Evolutionary conservation across 2,113 vertebrate species (phyloP), one percentile per base, ranked within the genome.

Genomic region (Mobula birostris): DNA sequence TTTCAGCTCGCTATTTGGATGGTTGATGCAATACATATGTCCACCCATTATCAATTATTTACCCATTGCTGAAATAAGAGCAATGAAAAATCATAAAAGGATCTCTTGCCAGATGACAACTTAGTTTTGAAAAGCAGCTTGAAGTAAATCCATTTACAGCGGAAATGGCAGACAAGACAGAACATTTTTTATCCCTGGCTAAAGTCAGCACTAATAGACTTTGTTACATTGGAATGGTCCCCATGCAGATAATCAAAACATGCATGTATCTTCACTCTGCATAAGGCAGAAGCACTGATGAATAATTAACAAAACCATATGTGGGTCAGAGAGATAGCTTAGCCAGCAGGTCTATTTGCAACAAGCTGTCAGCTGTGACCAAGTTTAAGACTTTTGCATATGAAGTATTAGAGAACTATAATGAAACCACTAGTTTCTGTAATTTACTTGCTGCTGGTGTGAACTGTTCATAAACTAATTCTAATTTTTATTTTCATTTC

Each of bases 291-390:
- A 74, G 36, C 19, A 48, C 40, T 93, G 91, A 93, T 93, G 91
- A 93, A 76, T 76, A 93, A 93, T 76, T 93, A 93, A 93, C 91
- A 72, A 56, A 21, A 93, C 68, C 66, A 40, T 74, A 93, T 93
- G 91, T 93, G 68, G 91, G 91, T 93, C 91, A 93, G n/a, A 8
- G 36, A 93, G 91, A 93, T 93, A 74, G 91, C 91, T 74, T 93
- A 93, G 91, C 91, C 91, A 76, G 68, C 66, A 93, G 91, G 66
- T 74, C 36, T 93, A 76, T 93, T 93, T 93, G 91, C 40, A 29
- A 93, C 21, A 93, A 93, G 91, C 91, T 93, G 91, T 93, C 91
- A 76, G 40, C 91, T 76, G 70, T 93, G 91, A 93, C 91, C 91
- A 93, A 93, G 7, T 74, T 93, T 93, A 56, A 93, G 91, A 93